These are phyloP conservation scores for Euwallacea similis DNA, from an alignment of 1,140 invertebrate species.

Conservation along the genomic window DNA sequence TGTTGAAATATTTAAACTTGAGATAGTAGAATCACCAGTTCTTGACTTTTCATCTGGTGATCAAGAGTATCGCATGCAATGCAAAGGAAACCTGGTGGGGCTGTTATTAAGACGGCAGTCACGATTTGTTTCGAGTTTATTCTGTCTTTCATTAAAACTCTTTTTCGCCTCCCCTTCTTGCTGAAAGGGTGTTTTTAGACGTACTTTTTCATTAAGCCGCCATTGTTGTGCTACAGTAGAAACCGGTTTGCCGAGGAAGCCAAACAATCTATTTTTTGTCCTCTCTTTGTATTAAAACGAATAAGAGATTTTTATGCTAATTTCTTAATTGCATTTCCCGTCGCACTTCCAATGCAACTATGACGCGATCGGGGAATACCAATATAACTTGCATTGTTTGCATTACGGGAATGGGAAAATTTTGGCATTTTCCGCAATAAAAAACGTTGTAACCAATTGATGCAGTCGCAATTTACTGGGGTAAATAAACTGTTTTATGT, in stretches of 20 bases:
- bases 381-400: no score
- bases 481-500: no score
- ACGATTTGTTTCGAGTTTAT: slow-evolving; percentile 34
- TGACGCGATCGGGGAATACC: no score
- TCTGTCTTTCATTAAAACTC: slow-evolving; percentile 31
- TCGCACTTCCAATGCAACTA: neutral
- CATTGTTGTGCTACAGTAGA: slow-evolving; percentile 25
- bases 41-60: neutral
- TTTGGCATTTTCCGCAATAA: no score
- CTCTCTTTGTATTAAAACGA: slow-evolving; percentile 7
- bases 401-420: no score
- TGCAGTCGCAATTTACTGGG: no score
- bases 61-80: neutral
- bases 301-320: slow-evolving; percentile 22
- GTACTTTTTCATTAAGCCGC: slow-evolving; percentile 30
- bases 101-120: slow-evolving; percentile 23
- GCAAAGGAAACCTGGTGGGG: neutral
- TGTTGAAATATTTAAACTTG: neutral
- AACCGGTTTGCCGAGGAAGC: slow-evolving; percentile 21
- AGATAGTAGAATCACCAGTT: no score
- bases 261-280: slow-evolving; percentile 27
- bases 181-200: slow-evolving; percentile 30
- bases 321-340: slow-evolving; percentile 11
- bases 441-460: no score
- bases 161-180: slow-evolving; percentile 20